phyloP scores from a whole-genome alignment of 2,888 invertebrate genomes.

The Steinernema carpocapsae region DNA sequence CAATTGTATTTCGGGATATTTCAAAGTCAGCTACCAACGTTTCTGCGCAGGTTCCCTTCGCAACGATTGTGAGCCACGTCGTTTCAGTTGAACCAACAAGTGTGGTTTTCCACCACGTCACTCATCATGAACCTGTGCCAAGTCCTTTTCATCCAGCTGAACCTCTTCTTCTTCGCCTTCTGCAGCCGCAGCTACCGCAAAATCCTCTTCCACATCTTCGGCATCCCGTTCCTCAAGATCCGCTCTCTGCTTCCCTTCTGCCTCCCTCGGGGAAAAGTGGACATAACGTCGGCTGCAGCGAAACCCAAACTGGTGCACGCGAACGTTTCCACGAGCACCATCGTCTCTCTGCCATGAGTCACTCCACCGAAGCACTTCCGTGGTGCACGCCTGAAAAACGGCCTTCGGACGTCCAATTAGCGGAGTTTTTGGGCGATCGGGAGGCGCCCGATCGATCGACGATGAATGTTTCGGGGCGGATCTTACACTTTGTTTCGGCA shows the following conservation, averaged over 20 bases:
- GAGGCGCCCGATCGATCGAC: background rate
- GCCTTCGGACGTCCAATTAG: background rate
- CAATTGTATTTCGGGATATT: too few species aligned
- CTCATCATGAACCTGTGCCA: slow-evolving; percentile 49
- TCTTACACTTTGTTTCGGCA: background rate
- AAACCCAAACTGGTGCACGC: background rate
- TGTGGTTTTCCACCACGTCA: slow-evolving; percentile 44
- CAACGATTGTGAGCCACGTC: background rate
- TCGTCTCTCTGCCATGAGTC: slow-evolving; percentile 14
- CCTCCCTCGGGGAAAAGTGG: background rate
- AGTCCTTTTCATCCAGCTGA: slow-evolving; percentile 50
- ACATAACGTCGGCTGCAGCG: background rate
- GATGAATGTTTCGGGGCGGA: background rate
- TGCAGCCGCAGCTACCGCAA: slow-evolving; percentile 47
- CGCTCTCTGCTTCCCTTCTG: slow-evolving; percentile 27
- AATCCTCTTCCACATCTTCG: slow-evolving; percentile 40
- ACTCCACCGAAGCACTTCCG: too few species aligned
- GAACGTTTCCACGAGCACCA: slow-evolving; percentile 26
- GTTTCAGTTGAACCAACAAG: slow-evolving; percentile 38
- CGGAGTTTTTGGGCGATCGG: slow-evolving; percentile 3
- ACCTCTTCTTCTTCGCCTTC: slow-evolving; percentile 50
- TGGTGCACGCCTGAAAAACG: background rate
- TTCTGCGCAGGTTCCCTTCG: background rate
- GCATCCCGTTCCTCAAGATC: slow-evolving; percentile 17
- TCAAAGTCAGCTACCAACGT: background rate